These are phyloP conservation scores for Lithophane leautieri DNA, from an alignment of 2,888 invertebrate species.

Conservation along the genomic window DNA sequence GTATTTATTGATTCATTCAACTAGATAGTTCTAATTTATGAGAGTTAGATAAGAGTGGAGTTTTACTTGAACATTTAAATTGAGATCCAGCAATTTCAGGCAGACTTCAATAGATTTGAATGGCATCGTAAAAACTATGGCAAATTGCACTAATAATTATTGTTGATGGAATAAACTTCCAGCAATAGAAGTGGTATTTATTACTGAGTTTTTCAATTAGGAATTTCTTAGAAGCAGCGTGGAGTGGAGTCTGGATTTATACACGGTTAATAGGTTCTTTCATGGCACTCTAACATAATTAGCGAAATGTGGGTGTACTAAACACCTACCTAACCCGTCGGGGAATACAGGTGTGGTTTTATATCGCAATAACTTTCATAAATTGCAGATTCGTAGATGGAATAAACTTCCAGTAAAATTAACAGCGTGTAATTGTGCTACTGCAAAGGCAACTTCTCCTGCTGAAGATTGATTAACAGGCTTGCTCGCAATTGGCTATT, in stretches of 20 bases:
- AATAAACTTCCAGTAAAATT: not conserved
- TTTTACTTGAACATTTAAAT: constrained; percentile 23
- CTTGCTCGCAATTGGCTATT: not conserved
- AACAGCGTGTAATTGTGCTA: not conserved
- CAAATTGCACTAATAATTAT: constrained; percentile 16
- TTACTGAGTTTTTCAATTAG: not conserved
- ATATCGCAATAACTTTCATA: not conserved
- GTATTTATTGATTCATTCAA: constrained; percentile 61
- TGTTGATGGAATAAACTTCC: not conserved
- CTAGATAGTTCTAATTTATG: constrained; percentile 39
- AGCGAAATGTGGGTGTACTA: not conserved
- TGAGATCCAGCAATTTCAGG: constrained; percentile 15
- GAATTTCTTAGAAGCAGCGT: not conserved
- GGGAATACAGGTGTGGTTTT: not conserved
- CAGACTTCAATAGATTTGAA: constrained; percentile 5
- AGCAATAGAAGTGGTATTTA: not conserved
- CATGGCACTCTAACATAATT: not conserved
- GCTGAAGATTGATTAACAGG: not conserved
- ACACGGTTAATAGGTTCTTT: not conserved
- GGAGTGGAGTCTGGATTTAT: not conserved
- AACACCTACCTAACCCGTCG: not conserved
- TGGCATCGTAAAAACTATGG: constrained; percentile 1
- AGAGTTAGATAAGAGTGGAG: not conserved
- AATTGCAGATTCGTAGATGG: not conserved
- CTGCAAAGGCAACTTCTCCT: not conserved